Evolutionary conservation across 1,140 invertebrate genomes (phyloP).

Genomic region (Bombus confusus): DNA sequence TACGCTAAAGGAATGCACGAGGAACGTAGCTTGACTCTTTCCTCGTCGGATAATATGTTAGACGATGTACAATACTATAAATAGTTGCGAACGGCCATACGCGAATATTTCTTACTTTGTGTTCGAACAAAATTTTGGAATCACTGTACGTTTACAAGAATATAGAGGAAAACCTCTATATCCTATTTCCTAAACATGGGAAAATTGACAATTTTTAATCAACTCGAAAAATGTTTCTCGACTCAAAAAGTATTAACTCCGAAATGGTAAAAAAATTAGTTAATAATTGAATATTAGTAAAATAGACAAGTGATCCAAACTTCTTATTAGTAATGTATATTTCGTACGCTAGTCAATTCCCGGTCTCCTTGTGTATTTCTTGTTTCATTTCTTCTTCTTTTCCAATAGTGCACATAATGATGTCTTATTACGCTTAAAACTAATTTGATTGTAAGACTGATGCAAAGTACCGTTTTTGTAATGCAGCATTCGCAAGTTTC

Average conservation of each 20-base stretch:
- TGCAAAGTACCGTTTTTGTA: slow-evolving; percentile 8
- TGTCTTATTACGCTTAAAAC: slow-evolving; percentile 58
- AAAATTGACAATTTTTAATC: background rate
- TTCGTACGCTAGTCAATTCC: slow-evolving; percentile 47
- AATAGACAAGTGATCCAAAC: background rate
- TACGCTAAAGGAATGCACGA: slow-evolving; percentile 94
- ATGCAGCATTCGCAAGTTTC: background rate
- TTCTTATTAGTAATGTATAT: slow-evolving; percentile 1
- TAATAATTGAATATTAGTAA: background rate
- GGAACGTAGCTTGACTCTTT: slow-evolving; percentile 84
- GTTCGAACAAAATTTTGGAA: slow-evolving; percentile 2
- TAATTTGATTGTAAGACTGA: slow-evolving; percentile 67
- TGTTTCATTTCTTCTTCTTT: background rate
- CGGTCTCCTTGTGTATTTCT: background rate
- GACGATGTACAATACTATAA: slow-evolving; percentile 80
- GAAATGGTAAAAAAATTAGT: background rate
- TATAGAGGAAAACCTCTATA: no score
- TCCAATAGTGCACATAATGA: slow-evolving; percentile 21
- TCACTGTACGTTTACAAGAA: background rate
- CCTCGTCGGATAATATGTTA: slow-evolving; percentile 81
- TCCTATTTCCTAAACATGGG: no score
- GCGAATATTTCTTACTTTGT: background rate
- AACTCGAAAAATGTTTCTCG: background rate
- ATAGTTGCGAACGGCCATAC: slow-evolving; percentile 56
- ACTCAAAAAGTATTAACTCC: background rate